These are phyloP conservation scores for Chiroxiphia lanceolata DNA, from an alignment of 2,797 vertebrate species.

Conservation along the genomic window DNA sequence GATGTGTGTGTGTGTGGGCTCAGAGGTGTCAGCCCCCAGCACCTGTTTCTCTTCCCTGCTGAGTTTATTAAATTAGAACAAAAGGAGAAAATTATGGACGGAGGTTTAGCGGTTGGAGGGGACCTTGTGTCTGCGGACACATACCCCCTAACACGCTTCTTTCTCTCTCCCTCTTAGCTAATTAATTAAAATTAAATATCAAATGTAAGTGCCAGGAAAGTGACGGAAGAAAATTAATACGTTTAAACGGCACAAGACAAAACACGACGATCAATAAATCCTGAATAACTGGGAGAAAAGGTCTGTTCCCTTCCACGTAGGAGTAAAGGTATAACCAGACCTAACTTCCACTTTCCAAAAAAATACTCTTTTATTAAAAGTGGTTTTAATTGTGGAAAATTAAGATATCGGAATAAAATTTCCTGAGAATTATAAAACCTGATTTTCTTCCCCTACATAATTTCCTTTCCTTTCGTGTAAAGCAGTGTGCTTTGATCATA, in stretches of 20 bases:
- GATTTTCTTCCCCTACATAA: not conserved
- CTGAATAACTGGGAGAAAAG: not conserved
- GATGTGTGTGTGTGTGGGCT: not conserved
- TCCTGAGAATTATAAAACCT: not conserved
- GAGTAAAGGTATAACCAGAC: not conserved
- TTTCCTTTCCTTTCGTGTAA: not conserved
- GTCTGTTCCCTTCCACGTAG: not conserved
- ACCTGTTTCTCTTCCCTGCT: slow-evolving; percentile 40
- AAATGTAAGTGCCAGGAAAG: not conserved
- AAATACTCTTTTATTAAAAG: not conserved
- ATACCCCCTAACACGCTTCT: not conserved
- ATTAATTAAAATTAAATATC: slow-evolving; percentile 58
- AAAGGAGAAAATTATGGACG: slow-evolving; percentile 11
- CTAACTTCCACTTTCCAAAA: not conserved
- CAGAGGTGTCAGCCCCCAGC: not conserved
- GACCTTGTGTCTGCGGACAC: not conserved
- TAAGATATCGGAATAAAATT: not conserved
- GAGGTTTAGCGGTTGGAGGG: not conserved
- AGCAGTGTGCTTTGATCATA: not conserved
- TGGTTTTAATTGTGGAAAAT: not conserved
- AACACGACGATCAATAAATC: not conserved
- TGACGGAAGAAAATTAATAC: slow-evolving; percentile 21
- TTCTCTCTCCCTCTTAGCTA: not conserved
- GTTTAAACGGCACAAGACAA: not conserved
- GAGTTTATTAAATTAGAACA: slow-evolving; percentile 36